Percentiles rank a stretch among this genome's conserved stretches.
Conservation (phyloP, 1,140 invertebrate species). For the Drosophila novamexicana region DNA sequence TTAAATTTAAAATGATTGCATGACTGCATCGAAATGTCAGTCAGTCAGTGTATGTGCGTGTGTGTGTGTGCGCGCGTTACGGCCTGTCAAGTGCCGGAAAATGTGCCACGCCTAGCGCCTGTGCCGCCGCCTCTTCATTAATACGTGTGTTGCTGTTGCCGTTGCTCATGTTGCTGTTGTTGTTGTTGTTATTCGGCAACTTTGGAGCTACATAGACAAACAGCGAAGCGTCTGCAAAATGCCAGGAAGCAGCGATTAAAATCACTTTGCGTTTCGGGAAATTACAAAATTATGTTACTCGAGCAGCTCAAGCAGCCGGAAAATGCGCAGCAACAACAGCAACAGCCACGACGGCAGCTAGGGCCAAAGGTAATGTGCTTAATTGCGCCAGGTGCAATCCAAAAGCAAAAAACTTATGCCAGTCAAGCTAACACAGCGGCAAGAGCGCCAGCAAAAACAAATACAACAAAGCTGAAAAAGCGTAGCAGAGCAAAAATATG, state of each 20-base stretch:
- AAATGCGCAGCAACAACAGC: slow-evolving; percentile 55
- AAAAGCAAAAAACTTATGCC: slow-evolving; percentile 45
- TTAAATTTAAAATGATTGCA: slow-evolving; percentile 25
- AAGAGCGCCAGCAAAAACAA: not conserved
- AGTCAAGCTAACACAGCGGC: slow-evolving; percentile 43
- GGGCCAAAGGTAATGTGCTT: slow-evolving; percentile 16
- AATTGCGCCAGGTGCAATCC: slow-evolving; percentile 54
- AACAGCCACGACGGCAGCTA: not conserved
- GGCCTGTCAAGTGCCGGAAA: slow-evolving; percentile 40
- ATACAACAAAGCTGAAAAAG: slow-evolving; percentile 23
- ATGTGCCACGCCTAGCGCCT: slow-evolving; percentile 15
- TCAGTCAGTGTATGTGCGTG: slow-evolving; percentile 3
- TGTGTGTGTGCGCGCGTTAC: not conserved
- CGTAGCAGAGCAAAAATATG: slow-evolving; percentile 29
- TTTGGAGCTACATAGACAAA: slow-evolving; percentile 15
- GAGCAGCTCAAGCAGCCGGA: slow-evolving; percentile 64
- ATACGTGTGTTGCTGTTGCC: slow-evolving; percentile 3
- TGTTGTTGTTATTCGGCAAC: slow-evolving; percentile 4
- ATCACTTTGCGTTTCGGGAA: slow-evolving; percentile 74
- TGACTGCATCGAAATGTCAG: slow-evolving; percentile 37
- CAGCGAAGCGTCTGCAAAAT: slow-evolving; percentile 26
- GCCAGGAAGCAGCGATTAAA: slow-evolving; percentile 72
- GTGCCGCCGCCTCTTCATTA: slow-evolving; percentile 23
- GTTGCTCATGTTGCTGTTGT: slow-evolving; percentile 2
- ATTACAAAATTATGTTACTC: slow-evolving; percentile 79